These are phyloP conservation scores for Callaeas wilsoni DNA, from an alignment of 2,113 vertebrate species.

Conservation along the genomic window DNA sequence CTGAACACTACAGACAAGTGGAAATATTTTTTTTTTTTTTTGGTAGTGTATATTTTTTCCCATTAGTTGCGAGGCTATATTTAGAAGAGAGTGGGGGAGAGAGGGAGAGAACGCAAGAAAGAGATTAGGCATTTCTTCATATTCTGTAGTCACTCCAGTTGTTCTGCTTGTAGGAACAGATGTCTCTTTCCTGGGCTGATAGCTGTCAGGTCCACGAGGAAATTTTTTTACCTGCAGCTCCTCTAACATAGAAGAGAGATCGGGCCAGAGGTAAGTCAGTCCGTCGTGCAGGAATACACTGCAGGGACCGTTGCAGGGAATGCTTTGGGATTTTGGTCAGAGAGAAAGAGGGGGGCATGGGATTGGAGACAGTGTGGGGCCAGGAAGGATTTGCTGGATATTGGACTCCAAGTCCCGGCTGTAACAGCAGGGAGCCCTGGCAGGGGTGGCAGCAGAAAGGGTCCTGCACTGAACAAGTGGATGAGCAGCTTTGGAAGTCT, in stretches of 20 bases:
- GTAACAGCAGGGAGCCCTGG: background rate
- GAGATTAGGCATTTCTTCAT: slow-evolving; percentile 48
- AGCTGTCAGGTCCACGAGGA: background rate
- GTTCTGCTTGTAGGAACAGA: slow-evolving; percentile 44
- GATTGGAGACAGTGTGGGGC: rapidly evolving
- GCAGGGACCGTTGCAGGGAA: background rate
- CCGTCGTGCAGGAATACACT: background rate
- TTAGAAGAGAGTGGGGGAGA: slow-evolving; percentile 25
- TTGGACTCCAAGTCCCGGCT: background rate
- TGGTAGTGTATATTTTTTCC: slow-evolving; percentile 59
- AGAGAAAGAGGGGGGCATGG: background rate
- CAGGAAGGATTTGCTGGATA: background rate
- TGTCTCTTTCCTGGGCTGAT: slow-evolving; percentile 38
- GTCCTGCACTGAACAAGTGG: rapidly evolving
- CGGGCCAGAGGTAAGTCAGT: slow-evolving; percentile 22
- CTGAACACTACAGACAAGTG: slow-evolving; percentile 55
- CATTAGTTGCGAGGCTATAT: slow-evolving; percentile 65
- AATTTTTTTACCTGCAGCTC: background rate
- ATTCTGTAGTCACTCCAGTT: slow-evolving; percentile 47
- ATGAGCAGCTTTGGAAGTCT: background rate
- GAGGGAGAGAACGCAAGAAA: background rate
- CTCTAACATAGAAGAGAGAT: background rate
- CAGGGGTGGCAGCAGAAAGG: background rate
- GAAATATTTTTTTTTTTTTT: slow-evolving; percentile 53
- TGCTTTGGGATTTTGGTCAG: background rate